Conservation (phyloP, 1,140 invertebrate genomes). For the Drosophila lacteicornis region DNA sequence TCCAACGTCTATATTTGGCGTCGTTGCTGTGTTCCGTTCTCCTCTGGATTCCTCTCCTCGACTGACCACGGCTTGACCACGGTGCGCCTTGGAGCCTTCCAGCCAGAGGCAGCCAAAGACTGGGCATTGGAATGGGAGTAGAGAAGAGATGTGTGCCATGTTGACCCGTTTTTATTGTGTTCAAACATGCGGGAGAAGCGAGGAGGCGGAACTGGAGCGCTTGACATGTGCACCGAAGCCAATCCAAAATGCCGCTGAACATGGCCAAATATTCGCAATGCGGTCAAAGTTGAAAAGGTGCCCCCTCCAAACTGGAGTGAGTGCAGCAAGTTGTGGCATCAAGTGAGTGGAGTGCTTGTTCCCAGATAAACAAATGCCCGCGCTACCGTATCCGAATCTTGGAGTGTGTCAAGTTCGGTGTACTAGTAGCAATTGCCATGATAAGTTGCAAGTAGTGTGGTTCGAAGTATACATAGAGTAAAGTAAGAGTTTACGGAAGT, state of each 20-base stretch:
- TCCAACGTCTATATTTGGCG: conserved; percentile 79
- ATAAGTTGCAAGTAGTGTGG: conserved; percentile 3
- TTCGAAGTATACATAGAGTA: background rate
- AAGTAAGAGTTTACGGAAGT: background rate
- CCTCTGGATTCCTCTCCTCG: background rate
- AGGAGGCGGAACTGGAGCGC: conserved; percentile 27
- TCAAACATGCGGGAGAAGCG: conserved; percentile 42
- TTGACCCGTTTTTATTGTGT: conserved; percentile 60
- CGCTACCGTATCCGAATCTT: conserved; percentile 39
- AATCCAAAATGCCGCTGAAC: conserved; percentile 64
- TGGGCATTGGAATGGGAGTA: conserved; percentile 51
- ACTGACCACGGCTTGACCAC: conserved; percentile 34
- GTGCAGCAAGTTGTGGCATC: conserved; percentile 22
- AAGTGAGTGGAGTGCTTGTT: conserved; percentile 30
- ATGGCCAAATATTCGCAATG: conserved; percentile 63
- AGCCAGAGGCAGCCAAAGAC: conserved; percentile 21
- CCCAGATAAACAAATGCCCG: conserved; percentile 41
- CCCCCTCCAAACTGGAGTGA: conserved; percentile 13
- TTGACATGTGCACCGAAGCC: conserved; percentile 75
- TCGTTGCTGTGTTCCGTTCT: conserved; percentile 34
- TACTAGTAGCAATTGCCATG: conserved; percentile 37
- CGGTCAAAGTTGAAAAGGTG: conserved; percentile 73
- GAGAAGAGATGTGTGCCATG: conserved; percentile 56
- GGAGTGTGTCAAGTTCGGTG: conserved; percentile 25
- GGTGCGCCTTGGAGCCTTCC: conserved; percentile 8